Base-by-base conservation (phyloP, 1,140 invertebrate species). In the Drosophila pachea region DNA sequence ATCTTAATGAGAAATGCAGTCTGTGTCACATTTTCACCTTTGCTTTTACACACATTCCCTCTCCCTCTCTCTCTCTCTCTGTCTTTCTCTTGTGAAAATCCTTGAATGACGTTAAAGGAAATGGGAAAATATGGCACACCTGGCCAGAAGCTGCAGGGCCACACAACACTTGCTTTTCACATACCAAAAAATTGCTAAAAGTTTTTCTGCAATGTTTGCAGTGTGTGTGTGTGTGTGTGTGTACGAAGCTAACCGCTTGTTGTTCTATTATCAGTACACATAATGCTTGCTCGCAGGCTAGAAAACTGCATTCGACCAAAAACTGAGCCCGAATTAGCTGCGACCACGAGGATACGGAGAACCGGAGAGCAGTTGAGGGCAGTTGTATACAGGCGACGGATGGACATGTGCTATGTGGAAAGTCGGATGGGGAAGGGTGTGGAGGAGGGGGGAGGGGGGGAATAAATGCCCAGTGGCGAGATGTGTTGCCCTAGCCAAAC, bases 241-340 rank as follows among this genome's bases (percentile, higher is more conserved):
- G 53, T 35, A 36, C 6, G 35, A 16, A 36, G 49, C 38, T 35
- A 48, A 61, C 68, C 68, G 56, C 68, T 67, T 71, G 68, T 71
- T 71, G 62, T 71, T 40, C 68, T 61, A 71, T 68, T 71, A 71
- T 68, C 68, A 61, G 63, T 50, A 71, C 64, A 68, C 62, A 65
- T 71, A 70, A 69, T 66, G 76, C 65, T 74, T 74, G 49, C 67
- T 55, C 36, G 29, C 36, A 36, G 35, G 32, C 49, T 48, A 58
- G 64, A 65, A 49, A 55, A 71, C 61, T 78, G 79, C 73, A 78
- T 58, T 78, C 77, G 70, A 74, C 78, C 78, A 82, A 82, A 82
- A 82, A 76, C 63, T 72, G 36, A 49, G 73, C 65, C 54, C 43
- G 62, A 79, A 74, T 83, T 76, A 76, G 62, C 54, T 49, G 14